Evolutionary conservation across 1,140 invertebrate species (phyloP), one percentile per base, ranked within the genome.

Genomic region (Teleopsis dalmanni): DNA sequence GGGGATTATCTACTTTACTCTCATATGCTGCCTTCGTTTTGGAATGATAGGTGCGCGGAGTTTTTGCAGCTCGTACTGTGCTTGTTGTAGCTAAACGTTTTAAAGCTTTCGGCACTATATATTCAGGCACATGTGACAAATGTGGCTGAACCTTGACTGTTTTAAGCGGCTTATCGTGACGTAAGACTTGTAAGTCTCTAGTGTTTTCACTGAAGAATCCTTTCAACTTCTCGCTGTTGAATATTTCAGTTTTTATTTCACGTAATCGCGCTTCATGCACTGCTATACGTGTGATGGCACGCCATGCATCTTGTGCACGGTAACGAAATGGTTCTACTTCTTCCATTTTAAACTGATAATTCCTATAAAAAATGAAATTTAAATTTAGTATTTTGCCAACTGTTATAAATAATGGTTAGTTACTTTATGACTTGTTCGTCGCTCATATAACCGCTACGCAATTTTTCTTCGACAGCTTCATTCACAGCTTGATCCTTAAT

Each of bases 161-260:
- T 59, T 91, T 88, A n/a, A 94, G 69, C 1, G 88, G 84, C 71
- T 91, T 94, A 58, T 99, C 95, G 63, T 98, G 91, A 13, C 91
- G 75, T 6, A 99, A 72, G 0, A 93, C 82, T 56, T 90, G 81
- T 13, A 95, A 70, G 70, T 99, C 96, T 23, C 80, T 77, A 0
- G 95, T 92, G 74, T 98, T 96, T 51, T 95, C 89, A 61, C 94
- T 86, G 73, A 99, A 98, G 71, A 93, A 97, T 9, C 84, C 86
- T 78, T 96, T 92, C 6, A 98, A 72, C 74, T 95, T 94, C 65
- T 92, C 79, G 48, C 91, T 95, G 63, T 90, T 93, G 27, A 98
- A 75, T 31, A 99, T 81, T 76, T 99, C 95, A 47, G 82, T 79
- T 73, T 92, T 92, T 38, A 99, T 97, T 80, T 99, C 96, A 62